Base-by-base conservation (phyloP, 1,140 invertebrate species). In the Chymomyza costata region DNA sequence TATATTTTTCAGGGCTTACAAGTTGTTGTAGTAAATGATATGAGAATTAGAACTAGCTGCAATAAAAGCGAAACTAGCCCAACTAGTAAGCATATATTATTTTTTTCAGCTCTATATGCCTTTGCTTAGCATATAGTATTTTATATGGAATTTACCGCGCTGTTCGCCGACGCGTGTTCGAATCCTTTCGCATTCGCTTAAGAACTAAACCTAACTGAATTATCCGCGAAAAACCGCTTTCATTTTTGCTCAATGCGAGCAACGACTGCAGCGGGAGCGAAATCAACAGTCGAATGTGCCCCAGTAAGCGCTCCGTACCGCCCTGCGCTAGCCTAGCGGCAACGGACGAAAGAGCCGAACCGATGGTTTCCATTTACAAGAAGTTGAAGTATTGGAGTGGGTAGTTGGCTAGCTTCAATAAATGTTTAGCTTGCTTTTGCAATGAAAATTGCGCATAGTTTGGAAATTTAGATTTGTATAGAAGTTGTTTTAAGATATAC, bases 141-240 rank as follows among this genome's bases (percentile, higher is more conserved):
- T n/a, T n/a, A n/a, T n/a, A n/a, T n/a, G n/a, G 31, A 25, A 38
- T 67, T 80, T 78, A 78, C 73, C 71, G 66, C 64, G 67, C 58
- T 64, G 53, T 43, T 54, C 63, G 53, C 54, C 55, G 67, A 67
- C 67, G 64, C 73, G 73, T 67, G 67, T 78, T 78, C 60, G 73
- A 78, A 80, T 78, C 73, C 73, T 69, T 78, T 78, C 73, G 73
- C 73, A 67, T 71, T 73, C 64, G 68, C 52, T 67, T 58, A 78
- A 63, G 64, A 73, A 78, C 62, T 63, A 45, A 63, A 70, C 63
- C 32, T 32, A 44, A 56, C 53, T 61, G 50, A 64, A 64, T 28
- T 73, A 53, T 78, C 68, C 71, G 71, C 71, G 73, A 78, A 78
- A n/a, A n/a, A n/a, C n/a, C n/a, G n/a, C n/a, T 78, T 78, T 76